Base-by-base conservation (phyloP, 2,888 invertebrate genomes). In the Drosophila phalerata region DNA sequence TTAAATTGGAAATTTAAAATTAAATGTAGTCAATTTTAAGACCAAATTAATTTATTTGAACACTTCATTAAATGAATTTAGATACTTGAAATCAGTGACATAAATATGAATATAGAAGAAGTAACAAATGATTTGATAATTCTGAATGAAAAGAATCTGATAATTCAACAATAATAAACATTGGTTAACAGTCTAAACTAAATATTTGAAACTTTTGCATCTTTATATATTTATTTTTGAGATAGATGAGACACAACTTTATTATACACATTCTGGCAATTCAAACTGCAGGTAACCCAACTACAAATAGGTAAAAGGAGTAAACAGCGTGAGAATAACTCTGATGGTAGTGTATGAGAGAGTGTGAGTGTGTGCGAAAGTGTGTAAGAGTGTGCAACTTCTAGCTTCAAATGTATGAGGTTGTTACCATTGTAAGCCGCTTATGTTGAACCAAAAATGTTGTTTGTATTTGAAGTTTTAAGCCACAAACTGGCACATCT, bases 351-450 rank as follows among this genome's bases (percentile, higher is more conserved):
- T 28, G 37, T 52, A 11, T 15, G 37, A 13, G 11, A 8, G 52
- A 17, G 17, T 19, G 42, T 6, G 48, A 30, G 8, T 48, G 13
- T 19, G 30, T 8, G n/a, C 6, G 30, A 2, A 0, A n/a, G 8
- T 57, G 9, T 34, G 17, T 19, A 5, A 19, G 17, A 32, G 9
- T 53, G 30, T 19, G 28, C 25, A 13, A 43, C 51, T 34, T 47
- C 19, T 48, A 58, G 43, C 43, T 40, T 11, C 28, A 55, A 34
- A 66, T 60, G 19, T 38, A 56, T 64, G 66, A 61, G 60, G 57
- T 68, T 77, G 81, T 84, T 81, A 81, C 73, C 87, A 84, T 79
- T 84, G 77, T 85, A 85, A 85, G 84, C 88, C 77, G 85, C 88
- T 85, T 85, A 85, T 69, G 69, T 69, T 73, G 75, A 75, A 73